These are phyloP conservation scores for Cepphus grylle DNA, from an alignment of 2,113 vertebrate genomes.

Conservation along the genomic window DNA sequence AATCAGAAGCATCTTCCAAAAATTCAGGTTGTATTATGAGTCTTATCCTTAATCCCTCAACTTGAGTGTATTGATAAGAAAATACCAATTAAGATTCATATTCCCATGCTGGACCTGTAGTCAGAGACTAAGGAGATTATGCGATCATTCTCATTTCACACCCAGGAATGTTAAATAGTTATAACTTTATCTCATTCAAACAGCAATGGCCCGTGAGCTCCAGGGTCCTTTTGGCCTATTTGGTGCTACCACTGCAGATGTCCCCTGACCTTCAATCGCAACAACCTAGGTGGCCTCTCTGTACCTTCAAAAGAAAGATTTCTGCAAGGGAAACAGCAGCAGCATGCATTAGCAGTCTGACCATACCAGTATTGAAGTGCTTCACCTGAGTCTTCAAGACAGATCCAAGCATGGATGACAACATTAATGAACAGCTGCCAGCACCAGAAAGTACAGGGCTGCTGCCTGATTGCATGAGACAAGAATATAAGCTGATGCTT, in stretches of 20 bases:
- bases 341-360: neutral
- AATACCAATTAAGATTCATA: constrained; percentile 52
- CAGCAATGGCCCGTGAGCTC: neutral
- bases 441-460: neutral
- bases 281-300: neutral
- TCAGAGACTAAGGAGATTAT: constrained; percentile 57
- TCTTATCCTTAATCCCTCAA: constrained; percentile 50
- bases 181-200: constrained; percentile 48
- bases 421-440: neutral
- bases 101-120: constrained; percentile 40
- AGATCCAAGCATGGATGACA: neutral
- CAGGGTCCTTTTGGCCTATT: constrained; percentile 4
- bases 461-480: neutral
- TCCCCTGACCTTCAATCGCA: neutral
- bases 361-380: neutral
- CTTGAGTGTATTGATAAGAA: constrained; percentile 52
- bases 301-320: neutral
- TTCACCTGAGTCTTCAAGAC: neutral
- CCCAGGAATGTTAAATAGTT: constrained; percentile 33
- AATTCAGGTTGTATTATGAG: constrained; percentile 23
- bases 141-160: constrained; percentile 44
- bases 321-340: neutral
- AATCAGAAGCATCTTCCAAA: constrained; percentile 23
- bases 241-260: neutral
- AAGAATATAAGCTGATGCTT: neutral